Base-by-base conservation (phyloP, 2,888 invertebrate species). In the Macrosiphum euphorbiae region DNA sequence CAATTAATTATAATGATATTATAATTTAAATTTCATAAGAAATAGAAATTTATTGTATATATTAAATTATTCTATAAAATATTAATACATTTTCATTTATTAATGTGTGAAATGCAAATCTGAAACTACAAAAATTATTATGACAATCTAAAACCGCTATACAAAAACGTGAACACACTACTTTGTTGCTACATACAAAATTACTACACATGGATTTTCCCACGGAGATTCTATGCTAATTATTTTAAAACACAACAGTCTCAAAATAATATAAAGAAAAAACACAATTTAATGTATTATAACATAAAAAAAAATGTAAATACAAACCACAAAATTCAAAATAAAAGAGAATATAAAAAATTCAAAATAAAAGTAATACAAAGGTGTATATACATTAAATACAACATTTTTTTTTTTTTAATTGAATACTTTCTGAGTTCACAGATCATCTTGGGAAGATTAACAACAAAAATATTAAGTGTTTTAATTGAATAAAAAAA, bases 371-470 rank as follows among this genome's bases (percentile, higher is more conserved):
- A 44, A 89, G 28, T 88, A 55, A 84, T 67, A 93, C 87, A 89
- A 85, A 90, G 28, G 61, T 94, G 94, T 94, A 90, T 94, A 90
- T 94, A 94, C 94, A 94, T 67, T 86, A 90, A 86, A 94, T 94
- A 94, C 90, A 94, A 93, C 84, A 26, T 2, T 26, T 8, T 58
- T 86, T 90, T 90, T 89, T 86, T 55, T 84, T 44, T 61, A 89
- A 55, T 3, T 50, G 20, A 90, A 94, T 78, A 58, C 13, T 89
- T 58, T n/a, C 13, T 55, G 52, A 24, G 50, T 55, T 35, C 10
- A 67, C 86, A 90, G 86, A 94, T 90, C 86, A 41, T 41, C 26
- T 58, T 16, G 16, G 35, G 55, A 41, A 35, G 28, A 41, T n/a
- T 52, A 86, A 91, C 86, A 47, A 47, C 8, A 41, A 44, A 78